Percentiles rank a stretch among this genome's conserved stretches.
phyloP scores from a whole-genome alignment of 2,888 invertebrate species.

The Parnassius orleans region DNA sequence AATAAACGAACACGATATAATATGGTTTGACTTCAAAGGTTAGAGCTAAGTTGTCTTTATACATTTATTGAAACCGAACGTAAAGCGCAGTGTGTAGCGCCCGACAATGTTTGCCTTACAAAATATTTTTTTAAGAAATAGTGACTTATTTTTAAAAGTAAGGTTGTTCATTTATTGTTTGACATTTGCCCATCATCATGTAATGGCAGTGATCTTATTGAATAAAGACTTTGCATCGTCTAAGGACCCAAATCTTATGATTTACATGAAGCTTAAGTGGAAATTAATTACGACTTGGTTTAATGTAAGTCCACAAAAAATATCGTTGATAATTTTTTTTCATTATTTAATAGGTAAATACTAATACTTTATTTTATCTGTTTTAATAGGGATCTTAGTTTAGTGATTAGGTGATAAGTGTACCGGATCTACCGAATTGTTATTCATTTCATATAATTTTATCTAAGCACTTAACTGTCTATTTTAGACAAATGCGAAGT shows the following conservation, averaged over 20 bases:
- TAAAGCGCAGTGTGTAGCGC: slow-evolving; percentile 14
- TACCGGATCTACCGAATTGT: too few species aligned
- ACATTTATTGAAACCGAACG: slow-evolving; percentile 23
- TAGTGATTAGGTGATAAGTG: too few species aligned
- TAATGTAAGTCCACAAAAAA: slow-evolving; percentile 54
- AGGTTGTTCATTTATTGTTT: slow-evolving; percentile 50
- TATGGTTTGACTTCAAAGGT: slow-evolving; percentile 22
- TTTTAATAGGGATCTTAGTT: too few species aligned
- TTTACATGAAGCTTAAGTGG: slow-evolving; percentile 55
- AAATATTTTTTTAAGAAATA: slow-evolving; percentile 28
- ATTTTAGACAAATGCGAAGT: too few species aligned
- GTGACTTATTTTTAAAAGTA: slow-evolving; percentile 45
- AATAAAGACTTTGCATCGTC: slow-evolving; percentile 54
- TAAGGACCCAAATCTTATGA: slow-evolving; percentile 48
- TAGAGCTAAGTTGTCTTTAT: slow-evolving; percentile 21
- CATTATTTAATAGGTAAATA: too few species aligned
- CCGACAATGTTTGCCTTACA: slow-evolving; percentile 24
- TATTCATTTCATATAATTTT: too few species aligned
- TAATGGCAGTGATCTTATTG: slow-evolving; percentile 45
- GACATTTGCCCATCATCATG: slow-evolving; percentile 44
- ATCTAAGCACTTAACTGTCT: too few species aligned
- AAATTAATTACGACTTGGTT: slow-evolving; percentile 69
- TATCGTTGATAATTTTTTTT: too few species aligned
- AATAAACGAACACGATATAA: neutral
- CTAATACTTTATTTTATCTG: too few species aligned